These are phyloP conservation scores for Solenodon paradoxus DNA, from an alignment of 2,113 vertebrate species.

Conservation along the genomic window DNA sequence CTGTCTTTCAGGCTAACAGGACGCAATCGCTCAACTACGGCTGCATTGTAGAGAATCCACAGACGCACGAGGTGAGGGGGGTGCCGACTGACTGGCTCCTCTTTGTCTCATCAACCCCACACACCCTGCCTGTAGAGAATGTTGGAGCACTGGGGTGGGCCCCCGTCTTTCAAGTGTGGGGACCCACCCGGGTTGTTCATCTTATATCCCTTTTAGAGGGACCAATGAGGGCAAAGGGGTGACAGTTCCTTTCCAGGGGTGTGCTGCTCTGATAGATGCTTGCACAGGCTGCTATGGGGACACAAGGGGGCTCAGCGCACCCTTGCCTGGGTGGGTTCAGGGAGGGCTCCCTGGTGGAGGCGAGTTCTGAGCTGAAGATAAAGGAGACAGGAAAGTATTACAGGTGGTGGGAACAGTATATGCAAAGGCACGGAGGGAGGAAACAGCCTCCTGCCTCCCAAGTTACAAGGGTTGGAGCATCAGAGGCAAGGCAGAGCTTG, in stretches of 20 bases:
- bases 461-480: neutral
- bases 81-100: neutral
- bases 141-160: neutral
- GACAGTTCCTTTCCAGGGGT: neutral
- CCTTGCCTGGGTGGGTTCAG: neutral
- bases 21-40: slow-evolving; percentile 97
- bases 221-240: neutral
- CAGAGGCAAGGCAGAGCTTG: neutral
- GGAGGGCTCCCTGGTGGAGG: neutral
- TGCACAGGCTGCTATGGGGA: neutral
- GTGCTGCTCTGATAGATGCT: neutral
- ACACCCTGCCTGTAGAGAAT: neutral
- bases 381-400: neutral
- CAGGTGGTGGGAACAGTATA: neutral
- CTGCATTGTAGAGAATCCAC: slow-evolving; percentile 93
- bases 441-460: neutral
- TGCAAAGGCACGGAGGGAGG: neutral
- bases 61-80: slow-evolving; percentile 91
- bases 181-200: neutral
- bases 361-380: neutral
- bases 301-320: neutral
- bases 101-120: neutral
- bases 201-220: neutral
- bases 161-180: neutral
- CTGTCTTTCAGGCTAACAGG: slow-evolving; percentile 91